phyloP scores from a whole-genome alignment of 2,113 vertebrate species.

The Balaeniceps rex region DNA sequence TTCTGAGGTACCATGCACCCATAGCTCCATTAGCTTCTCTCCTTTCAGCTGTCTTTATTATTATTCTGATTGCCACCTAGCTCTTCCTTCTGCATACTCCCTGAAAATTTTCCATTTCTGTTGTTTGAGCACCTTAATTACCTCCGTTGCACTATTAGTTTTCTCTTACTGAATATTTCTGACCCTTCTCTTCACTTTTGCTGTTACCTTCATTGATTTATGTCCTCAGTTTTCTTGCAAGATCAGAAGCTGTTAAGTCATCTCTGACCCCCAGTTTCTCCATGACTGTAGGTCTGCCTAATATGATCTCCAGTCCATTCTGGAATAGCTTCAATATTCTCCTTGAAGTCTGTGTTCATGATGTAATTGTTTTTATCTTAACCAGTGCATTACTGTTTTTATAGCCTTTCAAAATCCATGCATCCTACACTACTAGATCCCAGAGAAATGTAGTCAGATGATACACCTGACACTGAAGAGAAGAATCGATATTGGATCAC shows the following conservation, averaged over 20 bases:
- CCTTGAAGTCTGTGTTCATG: not conserved
- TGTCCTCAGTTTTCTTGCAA: not conserved
- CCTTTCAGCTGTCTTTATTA: not conserved
- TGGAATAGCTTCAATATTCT: not conserved
- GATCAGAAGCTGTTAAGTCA: not conserved
- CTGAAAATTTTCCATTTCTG: not conserved
- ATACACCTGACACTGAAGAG: not conserved
- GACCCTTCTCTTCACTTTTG: not conserved
- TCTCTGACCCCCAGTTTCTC: not conserved
- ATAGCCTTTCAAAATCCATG: not conserved
- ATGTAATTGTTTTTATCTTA: not conserved
- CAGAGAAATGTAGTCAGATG: not conserved
- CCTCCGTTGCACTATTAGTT: not conserved
- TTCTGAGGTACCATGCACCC: not conserved
- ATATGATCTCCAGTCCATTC: not conserved
- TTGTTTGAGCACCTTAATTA: not conserved
- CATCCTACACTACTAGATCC: not conserved
- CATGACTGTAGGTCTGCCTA: not conserved
- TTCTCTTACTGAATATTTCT: constrained; percentile 2
- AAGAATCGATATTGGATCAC: not conserved
- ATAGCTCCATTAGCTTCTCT: not conserved
- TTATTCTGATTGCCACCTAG: not conserved
- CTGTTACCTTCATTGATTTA: not conserved
- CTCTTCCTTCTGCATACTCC: not conserved
- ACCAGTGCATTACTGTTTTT: not conserved